phyloP scores from a whole-genome alignment of 2,797 vertebrate species.

The Momotus momota region DNA sequence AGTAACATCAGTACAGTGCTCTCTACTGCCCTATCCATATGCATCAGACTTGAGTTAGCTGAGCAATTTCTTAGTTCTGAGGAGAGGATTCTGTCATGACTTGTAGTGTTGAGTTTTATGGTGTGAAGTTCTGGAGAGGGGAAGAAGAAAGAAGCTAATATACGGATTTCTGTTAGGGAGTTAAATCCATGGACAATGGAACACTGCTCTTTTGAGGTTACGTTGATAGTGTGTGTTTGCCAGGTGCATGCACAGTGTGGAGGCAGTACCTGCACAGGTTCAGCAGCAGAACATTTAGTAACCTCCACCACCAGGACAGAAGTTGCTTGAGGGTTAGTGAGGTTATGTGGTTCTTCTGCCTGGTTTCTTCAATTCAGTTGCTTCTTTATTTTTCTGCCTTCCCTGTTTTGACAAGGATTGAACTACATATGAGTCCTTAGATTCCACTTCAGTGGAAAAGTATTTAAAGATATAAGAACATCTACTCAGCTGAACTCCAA shows the following conservation, averaged over 20 bases:
- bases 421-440: neutral
- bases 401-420: neutral
- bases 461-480: neutral
- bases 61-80: neutral
- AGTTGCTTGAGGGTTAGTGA: neutral
- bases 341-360: neutral
- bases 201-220: neutral
- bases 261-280: rapidly evolving
- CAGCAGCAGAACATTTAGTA: neutral
- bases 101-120: neutral
- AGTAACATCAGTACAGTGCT: neutral
- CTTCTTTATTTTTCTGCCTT: neutral
- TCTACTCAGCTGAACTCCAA: neutral
- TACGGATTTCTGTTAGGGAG: neutral
- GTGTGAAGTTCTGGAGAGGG: neutral
- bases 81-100: neutral
- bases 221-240: neutral
- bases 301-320: neutral
- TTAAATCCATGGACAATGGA: rapidly evolving
- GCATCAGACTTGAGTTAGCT: neutral
- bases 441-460: neutral
- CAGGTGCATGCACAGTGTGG: neutral
- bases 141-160: neutral
- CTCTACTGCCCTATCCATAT: neutral
- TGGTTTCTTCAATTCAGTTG: neutral